A percentile compares a stretch with the other conserved stretches of the same genome.
phyloP scores from a whole-genome alignment of 1,140 invertebrate species.

The Steinernema feltiae region DNA sequence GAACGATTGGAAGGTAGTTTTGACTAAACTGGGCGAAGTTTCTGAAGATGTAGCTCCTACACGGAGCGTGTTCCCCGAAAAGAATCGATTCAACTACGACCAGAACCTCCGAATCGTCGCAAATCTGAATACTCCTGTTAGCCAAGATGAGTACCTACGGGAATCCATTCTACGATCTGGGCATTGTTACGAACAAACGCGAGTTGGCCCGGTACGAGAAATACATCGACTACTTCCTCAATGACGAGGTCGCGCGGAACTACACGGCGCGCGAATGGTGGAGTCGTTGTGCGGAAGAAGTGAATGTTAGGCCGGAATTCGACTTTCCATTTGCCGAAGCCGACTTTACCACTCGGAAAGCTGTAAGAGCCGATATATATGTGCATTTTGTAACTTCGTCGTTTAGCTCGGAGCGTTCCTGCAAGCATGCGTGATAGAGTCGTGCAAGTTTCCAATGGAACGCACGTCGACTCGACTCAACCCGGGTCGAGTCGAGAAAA shows the following conservation, averaged over 20 bases:
- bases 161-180: conserved; percentile 11
- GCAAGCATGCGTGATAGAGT: conserved; percentile 17
- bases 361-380: too few species aligned
- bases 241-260: conserved; percentile 29
- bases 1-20: not conserved
- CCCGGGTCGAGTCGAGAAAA: too few species aligned
- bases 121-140: not conserved
- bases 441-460: conserved; percentile 27
- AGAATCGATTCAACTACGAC: not conserved
- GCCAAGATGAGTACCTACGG: not conserved
- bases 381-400: not conserved
- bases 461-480: not conserved
- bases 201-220: conserved; percentile 25
- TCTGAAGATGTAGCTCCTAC: not conserved
- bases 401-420: conserved; percentile 23
- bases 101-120: not conserved
- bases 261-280: conserved; percentile 36
- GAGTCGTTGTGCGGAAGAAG: conserved; percentile 17
- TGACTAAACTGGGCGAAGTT: not conserved
- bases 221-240: conserved; percentile 33
- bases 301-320: conserved; percentile 5
- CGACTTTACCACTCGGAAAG: not conserved
- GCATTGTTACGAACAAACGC: not conserved
- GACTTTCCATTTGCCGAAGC: conserved; percentile 5
- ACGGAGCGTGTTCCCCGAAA: not conserved